Conservation (phyloP, 2,113 vertebrate species). For the Syngnathus typhle region DNA sequence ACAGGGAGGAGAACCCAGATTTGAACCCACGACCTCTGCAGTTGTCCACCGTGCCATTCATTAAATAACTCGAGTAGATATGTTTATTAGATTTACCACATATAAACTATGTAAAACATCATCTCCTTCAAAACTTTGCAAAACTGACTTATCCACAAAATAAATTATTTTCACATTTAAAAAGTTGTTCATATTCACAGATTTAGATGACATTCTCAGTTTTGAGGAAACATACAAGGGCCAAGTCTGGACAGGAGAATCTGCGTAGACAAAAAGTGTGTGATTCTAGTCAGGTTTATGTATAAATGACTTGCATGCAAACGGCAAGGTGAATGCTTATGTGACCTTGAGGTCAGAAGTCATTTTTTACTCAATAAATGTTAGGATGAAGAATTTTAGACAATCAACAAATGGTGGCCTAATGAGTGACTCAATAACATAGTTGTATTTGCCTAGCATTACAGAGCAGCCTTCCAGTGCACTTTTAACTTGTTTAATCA, state of each 20-base stretch:
- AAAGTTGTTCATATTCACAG: neutral
- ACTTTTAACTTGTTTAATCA: constrained; percentile 2
- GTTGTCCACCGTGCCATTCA: neutral
- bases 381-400: constrained; percentile 16
- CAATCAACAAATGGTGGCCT: constrained; percentile 6
- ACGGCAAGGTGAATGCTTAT: neutral
- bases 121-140: too few relatives aligned
- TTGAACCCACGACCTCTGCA: too few relatives aligned
- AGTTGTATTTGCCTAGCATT: constrained; percentile 48
- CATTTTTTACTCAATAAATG: constrained; percentile 8
- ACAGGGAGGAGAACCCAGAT: too few relatives aligned
- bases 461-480: constrained; percentile 46
- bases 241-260: neutral
- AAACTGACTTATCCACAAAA: too few relatives aligned
- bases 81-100: neutral
- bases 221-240: neutral
- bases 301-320: neutral
- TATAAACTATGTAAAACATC: neutral
- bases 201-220: neutral
- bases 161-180: too few relatives aligned
- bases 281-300: neutral
- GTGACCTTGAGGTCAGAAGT: neutral
- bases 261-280: neutral
- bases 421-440: neutral
- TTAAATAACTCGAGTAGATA: neutral